Base-by-base conservation (phyloP, 2,888 invertebrate species). In the Neoitamus cyanurus region DNA sequence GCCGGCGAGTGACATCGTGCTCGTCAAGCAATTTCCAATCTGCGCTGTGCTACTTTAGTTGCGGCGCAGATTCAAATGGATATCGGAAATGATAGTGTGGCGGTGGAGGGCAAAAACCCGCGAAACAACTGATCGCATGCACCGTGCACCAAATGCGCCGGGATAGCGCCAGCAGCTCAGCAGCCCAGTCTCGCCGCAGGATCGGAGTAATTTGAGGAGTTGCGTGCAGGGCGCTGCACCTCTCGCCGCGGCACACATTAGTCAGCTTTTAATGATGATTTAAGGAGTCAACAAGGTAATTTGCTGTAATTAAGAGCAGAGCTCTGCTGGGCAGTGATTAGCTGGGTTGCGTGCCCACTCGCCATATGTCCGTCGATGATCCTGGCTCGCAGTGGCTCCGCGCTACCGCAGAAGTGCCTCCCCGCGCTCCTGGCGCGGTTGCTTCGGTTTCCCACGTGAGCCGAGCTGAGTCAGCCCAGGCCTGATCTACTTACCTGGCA, bases 21-120 rank as follows among this genome's bases (percentile, higher is more conserved):
- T 70, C 83, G 83, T 85, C 48, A 85, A 85, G 84, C 84, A 85
- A 85, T 85, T 84, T 84, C 83, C 83, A 85, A 84, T 84, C 83
- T 78, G 70, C 58, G 9, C 34, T 84, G 82, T 84, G 68, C 69
- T 83, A 83, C 69, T 83, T 83, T 69, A 37, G 69, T 28, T 83
- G 70, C 37, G n/a, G 46, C 42, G 28, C 25, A 42, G 42, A 77
- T 77, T 77, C 42, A 77, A 77, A 77, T 77, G 4, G 37, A 42
- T 77, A 46, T 77, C 46, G 36, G 46, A 42, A 77, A 46, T 36
- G 77, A 70, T 70, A 58, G 58, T 58, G 75, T 3, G 37, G 36
- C 9, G 28, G 46, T 4, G 30, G 31, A 3, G 20, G 34, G 15
- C 3, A 37, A 75, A 75, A 75, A 75, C 25, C 75, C 37, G 28